phyloP scores from a whole-genome alignment of 2,113 vertebrate genomes.

The Ciconia maguari region DNA sequence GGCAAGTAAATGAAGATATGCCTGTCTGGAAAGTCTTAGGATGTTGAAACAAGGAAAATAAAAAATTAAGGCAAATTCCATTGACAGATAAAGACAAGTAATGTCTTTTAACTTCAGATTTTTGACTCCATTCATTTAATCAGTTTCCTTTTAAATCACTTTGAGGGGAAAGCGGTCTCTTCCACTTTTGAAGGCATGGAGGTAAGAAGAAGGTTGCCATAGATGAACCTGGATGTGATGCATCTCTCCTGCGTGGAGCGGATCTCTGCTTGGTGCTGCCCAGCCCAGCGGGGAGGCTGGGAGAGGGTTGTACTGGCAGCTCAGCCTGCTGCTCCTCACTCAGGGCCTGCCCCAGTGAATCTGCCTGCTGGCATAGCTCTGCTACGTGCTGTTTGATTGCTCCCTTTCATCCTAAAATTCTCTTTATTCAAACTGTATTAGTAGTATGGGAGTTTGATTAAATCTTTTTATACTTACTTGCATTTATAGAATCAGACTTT shows the following conservation, averaged over 20 bases:
- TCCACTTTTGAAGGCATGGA: not conserved
- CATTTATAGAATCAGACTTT: not conserved
- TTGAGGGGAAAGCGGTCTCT: not conserved
- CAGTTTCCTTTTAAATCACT: not conserved
- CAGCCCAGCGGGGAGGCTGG: not conserved
- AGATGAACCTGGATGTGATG: not conserved
- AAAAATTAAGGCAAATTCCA: not conserved
- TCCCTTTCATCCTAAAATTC: not conserved
- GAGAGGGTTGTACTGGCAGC: not conserved
- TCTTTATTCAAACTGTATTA: not conserved
- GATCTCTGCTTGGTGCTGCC: fast-evolving
- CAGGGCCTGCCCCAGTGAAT: fast-evolving
- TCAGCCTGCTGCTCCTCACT: not conserved
- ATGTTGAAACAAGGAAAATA: not conserved
- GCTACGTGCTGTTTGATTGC: not conserved
- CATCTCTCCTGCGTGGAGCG: not conserved
- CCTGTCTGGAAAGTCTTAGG: not conserved
- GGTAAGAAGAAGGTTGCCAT: not conserved
- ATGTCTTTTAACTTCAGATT: not conserved
- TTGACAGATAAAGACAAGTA: not conserved
- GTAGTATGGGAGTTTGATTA: not conserved
- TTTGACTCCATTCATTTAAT: not conserved
- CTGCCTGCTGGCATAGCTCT: not conserved
- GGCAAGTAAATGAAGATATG: not conserved
- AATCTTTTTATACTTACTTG: not conserved